A percentile compares a stretch with the other conserved stretches of the same genome.
Evolutionary conservation across 2,113 vertebrate genomes (phyloP).

Genomic region (Eudorcas thomsonii): DNA sequence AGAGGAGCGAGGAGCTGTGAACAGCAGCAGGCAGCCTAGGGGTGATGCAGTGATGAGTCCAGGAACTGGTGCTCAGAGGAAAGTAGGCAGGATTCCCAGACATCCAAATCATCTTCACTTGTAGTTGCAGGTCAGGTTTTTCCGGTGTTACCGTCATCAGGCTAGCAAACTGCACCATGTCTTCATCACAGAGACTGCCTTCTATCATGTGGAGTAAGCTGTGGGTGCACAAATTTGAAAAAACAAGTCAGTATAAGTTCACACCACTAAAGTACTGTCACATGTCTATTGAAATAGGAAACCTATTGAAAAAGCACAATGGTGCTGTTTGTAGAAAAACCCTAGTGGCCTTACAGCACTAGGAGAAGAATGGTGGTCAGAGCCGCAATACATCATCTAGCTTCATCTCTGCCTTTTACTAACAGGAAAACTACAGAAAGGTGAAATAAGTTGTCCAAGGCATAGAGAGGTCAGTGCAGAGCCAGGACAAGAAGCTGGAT

Average conservation of each 20-base stretch:
- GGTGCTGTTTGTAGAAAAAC: not conserved
- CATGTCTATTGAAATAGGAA: not conserved
- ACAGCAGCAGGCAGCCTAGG: not conserved
- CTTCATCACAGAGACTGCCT: not conserved
- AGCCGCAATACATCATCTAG: not conserved
- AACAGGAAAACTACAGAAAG: not conserved
- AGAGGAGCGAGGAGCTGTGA: not conserved
- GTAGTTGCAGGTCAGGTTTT: not conserved
- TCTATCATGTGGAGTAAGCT: not conserved
- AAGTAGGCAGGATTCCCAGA: not conserved
- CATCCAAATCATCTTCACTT: not conserved
- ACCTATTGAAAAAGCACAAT: not conserved
- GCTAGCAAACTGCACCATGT: not conserved
- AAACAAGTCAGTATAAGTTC: not conserved
- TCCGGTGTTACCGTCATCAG: not conserved
- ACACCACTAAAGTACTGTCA: not conserved
- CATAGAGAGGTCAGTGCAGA: not conserved
- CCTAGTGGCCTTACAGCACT: not conserved
- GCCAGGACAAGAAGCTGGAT: not conserved
- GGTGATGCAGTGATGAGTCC: not conserved
- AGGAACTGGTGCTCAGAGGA: not conserved
- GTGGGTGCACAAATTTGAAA: not conserved
- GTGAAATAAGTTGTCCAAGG: not conserved
- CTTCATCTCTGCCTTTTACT: not conserved
- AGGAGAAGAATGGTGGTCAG: not conserved